Evolutionary conservation across 2,113 vertebrate species (phyloP).

Genomic region (Dicrurus megarhynchus): DNA sequence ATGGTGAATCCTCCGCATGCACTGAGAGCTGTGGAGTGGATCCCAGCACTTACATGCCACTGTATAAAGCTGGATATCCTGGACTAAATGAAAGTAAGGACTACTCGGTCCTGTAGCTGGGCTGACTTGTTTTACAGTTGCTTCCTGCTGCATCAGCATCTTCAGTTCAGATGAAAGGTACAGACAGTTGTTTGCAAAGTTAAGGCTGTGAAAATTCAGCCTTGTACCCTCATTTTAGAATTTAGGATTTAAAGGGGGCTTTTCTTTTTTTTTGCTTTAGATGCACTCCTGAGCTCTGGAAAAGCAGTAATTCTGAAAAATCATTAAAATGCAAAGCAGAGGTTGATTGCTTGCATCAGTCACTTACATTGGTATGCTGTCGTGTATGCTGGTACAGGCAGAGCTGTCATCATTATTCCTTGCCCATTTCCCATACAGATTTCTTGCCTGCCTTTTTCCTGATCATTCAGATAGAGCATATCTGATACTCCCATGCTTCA

Average conservation of each 20-base stretch:
- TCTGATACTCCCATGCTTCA: background rate
- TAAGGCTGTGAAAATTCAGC: background rate
- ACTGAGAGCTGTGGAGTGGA: background rate
- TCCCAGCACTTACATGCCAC: background rate
- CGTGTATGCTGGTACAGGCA: rapidly evolving
- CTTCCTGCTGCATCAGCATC: background rate
- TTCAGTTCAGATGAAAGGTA: background rate
- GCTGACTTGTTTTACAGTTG: background rate
- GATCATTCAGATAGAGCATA: background rate
- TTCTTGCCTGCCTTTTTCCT: background rate
- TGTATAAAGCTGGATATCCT: background rate
- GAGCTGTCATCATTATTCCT: background rate
- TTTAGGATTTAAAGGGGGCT: background rate
- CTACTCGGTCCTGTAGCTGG: background rate
- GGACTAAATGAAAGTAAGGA: background rate
- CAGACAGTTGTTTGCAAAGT: background rate
- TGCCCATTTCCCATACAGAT: background rate
- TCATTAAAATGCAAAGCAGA: background rate
- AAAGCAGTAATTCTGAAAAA: background rate
- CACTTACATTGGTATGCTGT: rapidly evolving
- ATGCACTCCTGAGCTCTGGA: background rate
- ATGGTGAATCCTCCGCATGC: rapidly evolving
- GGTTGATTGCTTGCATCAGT: background rate
- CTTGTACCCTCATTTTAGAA: background rate
- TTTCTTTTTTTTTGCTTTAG: background rate